These are phyloP conservation scores for Drosophila miranda DNA, from an alignment of 1,140 invertebrate genomes.

Conservation along the genomic window DNA sequence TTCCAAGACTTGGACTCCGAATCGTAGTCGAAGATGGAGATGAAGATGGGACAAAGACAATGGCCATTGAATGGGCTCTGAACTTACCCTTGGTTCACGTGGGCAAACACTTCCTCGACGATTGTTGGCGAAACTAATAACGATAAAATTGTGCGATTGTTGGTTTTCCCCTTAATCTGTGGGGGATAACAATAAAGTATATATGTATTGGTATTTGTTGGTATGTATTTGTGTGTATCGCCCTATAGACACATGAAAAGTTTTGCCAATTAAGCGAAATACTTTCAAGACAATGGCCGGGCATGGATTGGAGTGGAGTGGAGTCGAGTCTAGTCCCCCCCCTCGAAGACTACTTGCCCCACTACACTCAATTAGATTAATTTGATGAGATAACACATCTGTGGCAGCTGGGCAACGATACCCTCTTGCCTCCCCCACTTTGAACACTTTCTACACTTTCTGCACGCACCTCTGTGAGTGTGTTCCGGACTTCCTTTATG, in stretches of 20 bases:
- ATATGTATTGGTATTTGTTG: constrained; percentile 31
- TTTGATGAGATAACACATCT: constrained; percentile 56
- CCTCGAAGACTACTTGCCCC: constrained; percentile 5
- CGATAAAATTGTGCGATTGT: constrained; percentile 82
- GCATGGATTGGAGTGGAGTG: constrained; percentile 15
- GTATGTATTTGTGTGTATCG: constrained; percentile 34
- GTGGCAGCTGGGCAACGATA: neutral
- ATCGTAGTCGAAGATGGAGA: neutral
- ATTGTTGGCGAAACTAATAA: constrained; percentile 81
- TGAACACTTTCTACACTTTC: too few species aligned
- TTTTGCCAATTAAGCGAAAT: constrained; percentile 80
- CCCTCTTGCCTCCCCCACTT: neutral
- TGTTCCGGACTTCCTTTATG: constrained; percentile 87
- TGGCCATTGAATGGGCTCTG: constrained; percentile 42
- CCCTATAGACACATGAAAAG: constrained; percentile 69
- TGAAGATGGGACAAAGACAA: constrained; percentile 37
- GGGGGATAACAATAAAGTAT: constrained; percentile 75
- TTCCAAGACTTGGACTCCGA: constrained; percentile 3
- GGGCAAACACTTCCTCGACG: constrained; percentile 71
- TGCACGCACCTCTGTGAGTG: constrained; percentile 85
- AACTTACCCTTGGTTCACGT: constrained; percentile 76
- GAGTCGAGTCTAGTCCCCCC: neutral
- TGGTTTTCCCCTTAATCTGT: constrained; percentile 82
- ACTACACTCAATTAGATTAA: constrained; percentile 76
- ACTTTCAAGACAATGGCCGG: constrained; percentile 45